phyloP scores from a whole-genome alignment of 2,113 vertebrate species.

The Sigmodon hispidus region DNA sequence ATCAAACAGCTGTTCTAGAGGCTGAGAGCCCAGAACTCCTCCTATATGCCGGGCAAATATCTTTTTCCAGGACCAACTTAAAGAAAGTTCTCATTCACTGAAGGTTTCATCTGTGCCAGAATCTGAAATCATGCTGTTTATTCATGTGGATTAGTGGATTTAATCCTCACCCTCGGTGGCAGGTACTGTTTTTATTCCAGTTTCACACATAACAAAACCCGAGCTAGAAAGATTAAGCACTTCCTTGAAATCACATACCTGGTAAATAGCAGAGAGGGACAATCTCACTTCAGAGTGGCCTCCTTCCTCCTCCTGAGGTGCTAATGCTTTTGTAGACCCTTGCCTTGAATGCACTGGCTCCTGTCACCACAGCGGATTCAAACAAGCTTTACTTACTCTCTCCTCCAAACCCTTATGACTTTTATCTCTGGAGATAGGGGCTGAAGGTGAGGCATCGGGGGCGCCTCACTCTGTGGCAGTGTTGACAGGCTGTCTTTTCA shows the following conservation, averaged over 20 bases:
- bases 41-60: accelerated
- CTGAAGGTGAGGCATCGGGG: neutral
- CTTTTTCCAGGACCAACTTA: neutral
- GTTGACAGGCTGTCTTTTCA: neutral
- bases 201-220: constrained; percentile 43
- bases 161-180: neutral
- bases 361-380: neutral
- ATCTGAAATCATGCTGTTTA: neutral
- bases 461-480: neutral
- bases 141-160: constrained; percentile 2
- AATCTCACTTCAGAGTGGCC: neutral
- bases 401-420: neutral
- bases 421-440: neutral
- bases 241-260: neutral
- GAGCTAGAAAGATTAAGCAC: constrained; percentile 18
- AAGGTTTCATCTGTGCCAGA: neutral
- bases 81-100: neutral
- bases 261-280: neutral
- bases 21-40: accelerated
- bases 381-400: neutral
- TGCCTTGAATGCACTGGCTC: neutral
- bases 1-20: neutral
- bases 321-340: neutral
- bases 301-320: neutral
- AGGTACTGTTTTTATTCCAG: constrained; percentile 48